Base-by-base conservation (phyloP, 2,113 vertebrate species). In the Sinocyclocheilus maitianheensis region DNA sequence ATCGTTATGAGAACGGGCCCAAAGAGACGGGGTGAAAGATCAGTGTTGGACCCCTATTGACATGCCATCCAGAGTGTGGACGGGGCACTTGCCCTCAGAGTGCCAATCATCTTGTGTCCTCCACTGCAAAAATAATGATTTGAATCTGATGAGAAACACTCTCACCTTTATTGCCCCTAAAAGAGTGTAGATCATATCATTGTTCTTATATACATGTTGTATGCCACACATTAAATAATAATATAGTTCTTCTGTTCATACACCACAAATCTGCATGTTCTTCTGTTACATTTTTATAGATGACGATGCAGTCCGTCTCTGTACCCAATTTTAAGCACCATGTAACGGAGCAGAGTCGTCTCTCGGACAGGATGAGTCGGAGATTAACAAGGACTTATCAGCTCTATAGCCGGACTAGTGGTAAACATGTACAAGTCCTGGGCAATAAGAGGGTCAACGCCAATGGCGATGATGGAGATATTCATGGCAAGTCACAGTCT, bases 291-390 rank as follows among this genome's bases (percentile, higher is more conserved):
- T 58, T 81, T 81, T 37, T 16, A 77, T 71, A 89, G 88, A 86
- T 63, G 12, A 80, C 88, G 1, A 88, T 96, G 67, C 94, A 98
- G 96, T 97, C 97, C 93, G 95, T 97, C 96, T 97, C 97, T 93
- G 95, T 97, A 94, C 98, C 98, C 93, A 98, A 99, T 95, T 99
- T 99, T 96, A 99, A 97, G 96, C 98, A 99, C 95, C 98, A 99
- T 94, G 98, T 99, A 94, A 98, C 96, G 94, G 97, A 98, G 95
- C 97, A 99, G 95, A 98, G 97, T 96, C 96, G 96, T 91, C 95
- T 99, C 94, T 98, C 97, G n/a, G 97, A 99, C 95, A 96, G 97
- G 88, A 97, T 95, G 94, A 99, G 98, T 94, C 97, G 97, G 91
- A 94, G 97, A 90, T 95, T 99, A 90, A 97, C 97, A 91, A 95